Evolutionary conservation across 2,888 invertebrate genomes (phyloP), one percentile per base, ranked within the genome.

Genomic region (Smittia sp.): DNA sequence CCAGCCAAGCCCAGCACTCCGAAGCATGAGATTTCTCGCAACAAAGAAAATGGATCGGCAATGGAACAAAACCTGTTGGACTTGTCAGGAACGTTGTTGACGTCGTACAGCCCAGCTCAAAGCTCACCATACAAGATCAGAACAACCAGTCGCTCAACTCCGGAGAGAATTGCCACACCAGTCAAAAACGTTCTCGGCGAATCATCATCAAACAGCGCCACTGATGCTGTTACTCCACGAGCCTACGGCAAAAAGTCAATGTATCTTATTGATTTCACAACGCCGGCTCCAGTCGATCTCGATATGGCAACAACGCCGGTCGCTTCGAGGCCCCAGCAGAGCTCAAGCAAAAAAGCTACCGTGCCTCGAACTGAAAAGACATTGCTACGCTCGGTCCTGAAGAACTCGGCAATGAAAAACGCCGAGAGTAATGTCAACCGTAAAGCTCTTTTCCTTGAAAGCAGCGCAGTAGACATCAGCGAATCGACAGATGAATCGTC

Each of bases 351-450:
- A 13, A 68, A 68, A 9, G 54, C 70, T 7, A 24, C 24, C 4
- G 22, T 13, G 18, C 2, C 58, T 9, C 58, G 58, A 6, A 18
- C 11, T n/a, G 46, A 46, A 46, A 46, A 11, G 3, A 46, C 15
- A 3, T 15, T 46, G 13, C 46, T 46, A 3, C 13, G 15, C 3
- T 46, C 58, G 6, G 18, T n/a, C 0, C 7, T 72, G 0, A 20
- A 58, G 22, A 58, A 72, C 1, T 72, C 72, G 11, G 62, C 72
- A 20, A 58, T 72, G 1, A 72, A 72, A 9, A 72, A 58, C n/a
- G 38, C 32, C n/a, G 46, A 46, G n/a, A n/a, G n/a, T 3, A 46
- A 13, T n/a, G n/a, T 15, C 9, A 46, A 46, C n/a, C 46, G 46
- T 46, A 46, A 46, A 46, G 15, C 15, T 15, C 15, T 46, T 3